Base-by-base conservation (phyloP, 2,888 invertebrate species). In the Endomychus coccineus region DNA sequence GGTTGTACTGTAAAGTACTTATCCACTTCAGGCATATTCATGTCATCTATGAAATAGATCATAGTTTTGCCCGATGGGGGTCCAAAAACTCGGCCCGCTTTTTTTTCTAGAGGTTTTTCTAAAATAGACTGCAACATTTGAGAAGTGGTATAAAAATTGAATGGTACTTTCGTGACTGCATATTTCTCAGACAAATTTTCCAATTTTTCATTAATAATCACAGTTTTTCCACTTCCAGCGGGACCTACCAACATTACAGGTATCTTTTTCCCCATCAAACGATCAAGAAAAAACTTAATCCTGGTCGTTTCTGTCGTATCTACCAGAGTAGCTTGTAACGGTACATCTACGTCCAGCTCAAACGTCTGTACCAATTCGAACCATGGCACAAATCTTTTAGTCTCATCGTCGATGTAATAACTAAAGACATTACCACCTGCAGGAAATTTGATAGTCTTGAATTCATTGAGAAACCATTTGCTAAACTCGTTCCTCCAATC, bases 1-100 rank as follows among this genome's bases (percentile, higher is more conserved):
- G 95, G 91, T 59, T 94, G 94, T 9, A 94, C 94, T 0, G 95
- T 95, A 37, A 88, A 90, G 62, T 94, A 95, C 36, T 76, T 77
- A 63, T 95, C 95, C 2, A 94, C 92, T 69, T 91, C 91, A 0
- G 95, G 95, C 92, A 95, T 95, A 62, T 95, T 95, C 79, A 95
- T 78, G 55, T 95, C 95, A 56, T 95, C 95, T 38, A 95, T 79
- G 62, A 95, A 95, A 66, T 92, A 95, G 34, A 95, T 79, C 74
- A 95, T 81, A 12, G 77, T 78, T 64, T 92, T 91, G 58, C 77
- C 87, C n/a, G 92, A 94, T 0, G 90, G 88, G 0, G 95, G 95
- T 0, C 90, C 95, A 58, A 79, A 95, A 62, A 88, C 92, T 37
- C 89, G 77, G 0, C 94, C 95, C 0, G 94, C 91, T 61, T 95